phyloP scores from a whole-genome alignment of 2,797 vertebrate genomes.

The Sebastes melanostomus region DNA sequence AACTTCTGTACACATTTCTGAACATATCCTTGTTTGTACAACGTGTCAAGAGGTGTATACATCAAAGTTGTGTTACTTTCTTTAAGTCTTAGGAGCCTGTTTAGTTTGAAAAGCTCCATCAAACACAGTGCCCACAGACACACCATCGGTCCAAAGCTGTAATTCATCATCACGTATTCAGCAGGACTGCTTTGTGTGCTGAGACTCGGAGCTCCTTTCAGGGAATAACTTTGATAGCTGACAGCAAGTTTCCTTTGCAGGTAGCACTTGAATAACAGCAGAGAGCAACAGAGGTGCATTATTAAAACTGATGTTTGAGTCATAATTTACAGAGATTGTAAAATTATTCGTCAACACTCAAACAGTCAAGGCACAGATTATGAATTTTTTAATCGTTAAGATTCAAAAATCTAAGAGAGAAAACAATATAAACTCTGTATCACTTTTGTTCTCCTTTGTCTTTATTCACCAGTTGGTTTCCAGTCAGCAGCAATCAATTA shows the following conservation, averaged over 20 bases:
- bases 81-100: neutral
- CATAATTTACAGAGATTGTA: neutral
- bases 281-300: neutral
- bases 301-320: neutral
- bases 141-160: neutral
- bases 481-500: neutral
- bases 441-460: neutral
- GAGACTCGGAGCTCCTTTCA: neutral
- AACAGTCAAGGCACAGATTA: too few species aligned
- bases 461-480: neutral
- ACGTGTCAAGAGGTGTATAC: neutral
- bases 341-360: neutral
- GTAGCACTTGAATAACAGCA: neutral
- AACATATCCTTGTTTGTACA: neutral
- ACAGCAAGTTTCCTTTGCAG: neutral
- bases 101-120: neutral
- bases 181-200: neutral
- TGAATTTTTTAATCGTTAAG: too few species aligned
- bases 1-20: neutral
- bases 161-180: neutral
- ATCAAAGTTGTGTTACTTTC: neutral
- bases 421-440: neutral
- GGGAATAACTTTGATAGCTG: neutral
- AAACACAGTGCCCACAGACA: too few species aligned
- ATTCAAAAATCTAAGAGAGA: too few species aligned